phyloP scores from a whole-genome alignment of 2,113 vertebrate species.

The mouse (Mus musculus) region GRCm39 chr17:70781001-70781500 shows the following conservation, averaged over 20 bases:
- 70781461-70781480: not conserved
- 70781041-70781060: constrained; percentile 68
- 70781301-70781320: not conserved
- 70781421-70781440: not conserved
- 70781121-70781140: constrained; percentile 41
- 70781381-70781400: constrained; percentile 6
- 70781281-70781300: not conserved
- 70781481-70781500: not conserved
- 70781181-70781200: not conserved
- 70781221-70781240: not conserved
- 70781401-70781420: not conserved
- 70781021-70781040: not conserved
- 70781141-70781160: constrained; percentile 54
- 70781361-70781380: not conserved
- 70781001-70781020: not conserved
- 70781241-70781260: not conserved
- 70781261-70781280: not conserved
- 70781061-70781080: constrained; percentile 63
- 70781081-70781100: constrained; percentile 62
- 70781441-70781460: not conserved
- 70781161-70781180: constrained; percentile 3
- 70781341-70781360: not conserved
- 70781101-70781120: constrained; percentile 59
- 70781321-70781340: not conserved
- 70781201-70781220: not conserved